phyloP scores from a whole-genome alignment of 1,140 invertebrate species.

The Cryptotermes secundus region DNA sequence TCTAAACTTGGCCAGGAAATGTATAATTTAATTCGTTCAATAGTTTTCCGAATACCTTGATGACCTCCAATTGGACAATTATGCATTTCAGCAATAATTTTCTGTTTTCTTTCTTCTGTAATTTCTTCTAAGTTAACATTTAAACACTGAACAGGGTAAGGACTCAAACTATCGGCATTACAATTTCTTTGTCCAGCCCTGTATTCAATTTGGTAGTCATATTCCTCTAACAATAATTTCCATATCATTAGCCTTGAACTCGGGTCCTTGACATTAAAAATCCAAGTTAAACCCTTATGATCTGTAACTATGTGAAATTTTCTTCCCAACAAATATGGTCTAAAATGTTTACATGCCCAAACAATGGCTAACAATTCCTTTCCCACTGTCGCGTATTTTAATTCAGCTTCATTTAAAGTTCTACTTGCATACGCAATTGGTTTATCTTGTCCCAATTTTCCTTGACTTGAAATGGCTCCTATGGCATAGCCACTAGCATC shows the following conservation, averaged over 20 bases:
- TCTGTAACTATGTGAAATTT: slow-evolving; percentile 43
- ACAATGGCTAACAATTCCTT: slow-evolving; percentile 43
- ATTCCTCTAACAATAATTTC: slow-evolving; percentile 35
- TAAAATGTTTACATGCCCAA: slow-evolving; percentile 28
- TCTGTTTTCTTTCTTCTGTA: no score
- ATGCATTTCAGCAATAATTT: slow-evolving; percentile 42
- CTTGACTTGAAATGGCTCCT: slow-evolving; percentile 32
- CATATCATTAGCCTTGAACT: slow-evolving; percentile 36
- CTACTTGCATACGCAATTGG: slow-evolving; percentile 33
- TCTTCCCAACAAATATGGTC: slow-evolving; percentile 44
- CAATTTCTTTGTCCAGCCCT: slow-evolving; percentile 46
- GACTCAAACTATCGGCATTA: slow-evolving; percentile 45
- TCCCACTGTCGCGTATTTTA: slow-evolving; percentile 42
- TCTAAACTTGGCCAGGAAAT: slow-evolving; percentile 43
- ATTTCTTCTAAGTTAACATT: background rate
- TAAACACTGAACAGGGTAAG: background rate
- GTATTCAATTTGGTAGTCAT: slow-evolving; percentile 41
- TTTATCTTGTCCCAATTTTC: slow-evolving; percentile 24
- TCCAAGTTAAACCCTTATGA: slow-evolving; percentile 33
- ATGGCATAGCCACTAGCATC: slow-evolving; percentile 30
- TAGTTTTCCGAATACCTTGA: slow-evolving; percentile 42
- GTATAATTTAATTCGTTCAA: slow-evolving; percentile 40
- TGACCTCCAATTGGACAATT: slow-evolving; percentile 41
- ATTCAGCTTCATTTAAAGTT: slow-evolving; percentile 35
- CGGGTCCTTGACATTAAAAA: slow-evolving; percentile 37